phyloP scores from a whole-genome alignment of 2,888 invertebrate species.

The Cephus pygmeus region DNA sequence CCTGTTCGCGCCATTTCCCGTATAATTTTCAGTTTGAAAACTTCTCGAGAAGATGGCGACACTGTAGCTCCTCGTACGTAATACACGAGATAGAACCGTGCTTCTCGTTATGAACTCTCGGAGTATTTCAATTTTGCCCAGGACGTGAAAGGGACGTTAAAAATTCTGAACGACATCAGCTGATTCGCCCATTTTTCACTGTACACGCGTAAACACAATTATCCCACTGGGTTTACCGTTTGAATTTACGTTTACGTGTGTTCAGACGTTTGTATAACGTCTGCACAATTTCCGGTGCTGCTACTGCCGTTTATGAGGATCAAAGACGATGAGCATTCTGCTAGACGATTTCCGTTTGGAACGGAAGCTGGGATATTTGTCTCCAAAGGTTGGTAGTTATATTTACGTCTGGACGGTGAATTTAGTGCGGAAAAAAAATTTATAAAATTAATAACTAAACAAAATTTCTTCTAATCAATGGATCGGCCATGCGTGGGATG shows the following conservation, averaged over 20 bases:
- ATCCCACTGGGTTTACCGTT: too few species aligned
- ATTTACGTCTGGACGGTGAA: background rate
- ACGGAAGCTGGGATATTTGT: background rate
- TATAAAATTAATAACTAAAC: too few species aligned
- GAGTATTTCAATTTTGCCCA: too few species aligned
- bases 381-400: background rate
- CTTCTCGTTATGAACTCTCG: too few species aligned
- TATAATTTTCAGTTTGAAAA: constrained; percentile 41
- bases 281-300: background rate
- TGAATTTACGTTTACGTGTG: background rate
- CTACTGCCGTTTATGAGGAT: background rate
- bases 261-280: background rate
- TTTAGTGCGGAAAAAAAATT: background rate
- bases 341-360: background rate
- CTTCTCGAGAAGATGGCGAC: constrained; percentile 16
- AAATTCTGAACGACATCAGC: too few species aligned
- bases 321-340: background rate
- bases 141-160: too few species aligned
- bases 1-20: constrained; percentile 38
- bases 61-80: background rate
- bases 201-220: too few species aligned
- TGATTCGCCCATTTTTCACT: too few species aligned
- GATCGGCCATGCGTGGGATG: background rate
- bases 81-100: too few species aligned
- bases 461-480: background rate